Evolutionary conservation across 2,797 vertebrate species (phyloP).

Genomic region (Macrochelys suwanniensis): DNA sequence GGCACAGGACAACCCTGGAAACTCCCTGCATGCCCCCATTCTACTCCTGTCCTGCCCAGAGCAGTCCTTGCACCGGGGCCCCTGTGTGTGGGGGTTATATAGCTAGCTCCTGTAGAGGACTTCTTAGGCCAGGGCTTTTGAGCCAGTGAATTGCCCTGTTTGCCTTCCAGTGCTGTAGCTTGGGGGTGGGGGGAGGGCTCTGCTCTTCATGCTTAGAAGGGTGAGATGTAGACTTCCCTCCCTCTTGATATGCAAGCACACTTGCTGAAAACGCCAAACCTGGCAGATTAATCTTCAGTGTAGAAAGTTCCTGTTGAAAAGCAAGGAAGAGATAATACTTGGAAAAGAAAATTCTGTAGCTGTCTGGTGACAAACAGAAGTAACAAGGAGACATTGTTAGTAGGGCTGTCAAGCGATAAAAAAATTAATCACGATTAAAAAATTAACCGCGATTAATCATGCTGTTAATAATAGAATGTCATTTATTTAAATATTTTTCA

Average conservation of each 20-base stretch:
- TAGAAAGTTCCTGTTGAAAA: slow-evolving; percentile 35
- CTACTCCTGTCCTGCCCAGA: accelerated
- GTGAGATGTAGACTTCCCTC: not conserved
- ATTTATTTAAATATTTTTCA: too few relatives aligned
- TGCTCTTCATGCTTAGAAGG: not conserved
- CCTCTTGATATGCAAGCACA: accelerated
- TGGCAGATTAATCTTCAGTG: slow-evolving; percentile 38
- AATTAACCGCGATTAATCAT: too few relatives aligned
- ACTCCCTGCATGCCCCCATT: not conserved
- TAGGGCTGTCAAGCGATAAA: not conserved
- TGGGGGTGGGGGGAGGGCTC: accelerated
- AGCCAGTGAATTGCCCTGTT: not conserved
- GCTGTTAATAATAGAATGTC: too few relatives aligned
- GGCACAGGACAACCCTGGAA: not conserved
- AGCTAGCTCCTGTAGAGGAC: not conserved
- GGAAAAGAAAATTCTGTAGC: slow-evolving; percentile 43
- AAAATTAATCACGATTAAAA: too few relatives aligned
- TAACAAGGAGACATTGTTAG: slow-evolving; percentile 55
- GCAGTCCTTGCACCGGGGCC: not conserved
- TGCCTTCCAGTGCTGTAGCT: accelerated
- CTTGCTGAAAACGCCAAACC: slow-evolving; percentile 10
- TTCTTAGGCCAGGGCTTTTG: accelerated
- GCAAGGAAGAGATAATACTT: slow-evolving; percentile 29
- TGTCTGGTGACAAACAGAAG: slow-evolving; percentile 53
- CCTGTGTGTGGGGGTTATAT: too few relatives aligned